phyloP scores from a whole-genome alignment of 2,888 invertebrate genomes.

The Gibbula magus region DNA sequence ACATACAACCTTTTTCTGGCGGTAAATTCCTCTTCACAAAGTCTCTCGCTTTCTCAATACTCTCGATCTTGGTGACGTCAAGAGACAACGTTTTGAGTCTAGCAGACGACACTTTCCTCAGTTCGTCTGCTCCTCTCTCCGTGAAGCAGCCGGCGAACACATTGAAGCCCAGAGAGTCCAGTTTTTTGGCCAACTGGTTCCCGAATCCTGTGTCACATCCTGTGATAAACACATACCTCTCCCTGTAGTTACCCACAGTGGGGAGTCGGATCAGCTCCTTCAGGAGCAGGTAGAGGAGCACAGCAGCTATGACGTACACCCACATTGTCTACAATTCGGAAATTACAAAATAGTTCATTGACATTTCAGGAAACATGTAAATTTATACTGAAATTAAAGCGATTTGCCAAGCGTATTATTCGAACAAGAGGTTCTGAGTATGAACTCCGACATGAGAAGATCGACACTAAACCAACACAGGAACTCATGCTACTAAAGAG shows the following conservation, averaged over 20 bases:
- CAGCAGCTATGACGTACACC: neutral
- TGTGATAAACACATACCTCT: constrained; percentile 60
- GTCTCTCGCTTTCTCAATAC: constrained; percentile 33
- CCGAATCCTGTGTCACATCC: constrained; percentile 68
- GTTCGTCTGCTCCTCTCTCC: constrained; percentile 39
- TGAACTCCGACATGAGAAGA: too few species aligned
- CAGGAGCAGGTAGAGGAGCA: neutral
- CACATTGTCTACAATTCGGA: neutral
- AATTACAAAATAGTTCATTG: too few species aligned
- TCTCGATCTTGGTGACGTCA: constrained; percentile 39
- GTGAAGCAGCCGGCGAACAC: constrained; percentile 61
- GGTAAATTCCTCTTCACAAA: constrained; percentile 37
- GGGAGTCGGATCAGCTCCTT: constrained; percentile 32
- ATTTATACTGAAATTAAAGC: too few species aligned
- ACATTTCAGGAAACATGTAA: too few species aligned
- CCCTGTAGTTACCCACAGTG: constrained; percentile 39
- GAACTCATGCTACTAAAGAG: too few species aligned
- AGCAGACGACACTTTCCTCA: constrained; percentile 39
- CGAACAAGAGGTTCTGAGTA: too few species aligned
- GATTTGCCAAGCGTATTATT: too few species aligned
- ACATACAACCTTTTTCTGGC: constrained; percentile 32
- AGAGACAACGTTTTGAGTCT: constrained; percentile 32
- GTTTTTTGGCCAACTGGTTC: constrained; percentile 49
- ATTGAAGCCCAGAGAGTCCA: constrained; percentile 52
- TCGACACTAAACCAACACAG: too few species aligned